These are phyloP conservation scores for Antheraea pernyi DNA, from an alignment of 1,140 invertebrate genomes.

Conservation along the genomic window DNA sequence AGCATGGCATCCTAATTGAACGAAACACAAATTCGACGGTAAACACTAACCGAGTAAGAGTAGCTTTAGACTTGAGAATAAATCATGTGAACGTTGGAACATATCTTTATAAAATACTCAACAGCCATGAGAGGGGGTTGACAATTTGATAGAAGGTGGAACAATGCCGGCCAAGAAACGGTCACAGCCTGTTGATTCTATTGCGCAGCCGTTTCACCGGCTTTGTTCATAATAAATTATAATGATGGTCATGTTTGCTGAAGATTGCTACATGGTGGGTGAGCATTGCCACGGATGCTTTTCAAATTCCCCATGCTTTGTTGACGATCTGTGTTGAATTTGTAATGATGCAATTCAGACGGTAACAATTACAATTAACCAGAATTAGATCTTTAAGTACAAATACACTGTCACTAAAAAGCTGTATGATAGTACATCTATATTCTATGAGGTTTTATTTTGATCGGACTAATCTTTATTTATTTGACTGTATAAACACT, in stretches of 20 bases:
- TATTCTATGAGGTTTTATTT: too few relatives aligned
- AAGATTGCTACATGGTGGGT: slow-evolving; percentile 56
- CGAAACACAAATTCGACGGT: not conserved
- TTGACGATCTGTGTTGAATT: not conserved
- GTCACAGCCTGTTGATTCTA: slow-evolving; percentile 58
- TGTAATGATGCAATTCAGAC: too few relatives aligned
- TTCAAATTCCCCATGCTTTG: slow-evolving; percentile 25
- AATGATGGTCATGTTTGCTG: slow-evolving; percentile 56
- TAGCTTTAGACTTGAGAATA: not conserved
- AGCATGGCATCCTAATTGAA: not conserved
- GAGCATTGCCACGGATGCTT: slow-evolving; percentile 39
- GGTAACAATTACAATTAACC: too few relatives aligned
- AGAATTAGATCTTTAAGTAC: not conserved
- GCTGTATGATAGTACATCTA: too few relatives aligned
- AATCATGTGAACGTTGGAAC: not conserved
- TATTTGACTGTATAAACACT: too few relatives aligned
- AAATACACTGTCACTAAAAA: too few relatives aligned
- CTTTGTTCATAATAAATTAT: slow-evolving; percentile 62
- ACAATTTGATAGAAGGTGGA: slow-evolving; percentile 59
- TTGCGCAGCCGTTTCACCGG: slow-evolving; percentile 62
- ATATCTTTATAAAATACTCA: slow-evolving; percentile 52
- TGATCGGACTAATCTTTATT: too few relatives aligned
- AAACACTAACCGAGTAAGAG: not conserved
- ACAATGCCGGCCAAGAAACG: slow-evolving; percentile 59
- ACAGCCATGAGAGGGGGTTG: slow-evolving; percentile 44